Evolutionary conservation across 1,140 invertebrate genomes (phyloP), one percentile per base, ranked within the genome.

Genomic region (Drosophila sp.): DNA sequence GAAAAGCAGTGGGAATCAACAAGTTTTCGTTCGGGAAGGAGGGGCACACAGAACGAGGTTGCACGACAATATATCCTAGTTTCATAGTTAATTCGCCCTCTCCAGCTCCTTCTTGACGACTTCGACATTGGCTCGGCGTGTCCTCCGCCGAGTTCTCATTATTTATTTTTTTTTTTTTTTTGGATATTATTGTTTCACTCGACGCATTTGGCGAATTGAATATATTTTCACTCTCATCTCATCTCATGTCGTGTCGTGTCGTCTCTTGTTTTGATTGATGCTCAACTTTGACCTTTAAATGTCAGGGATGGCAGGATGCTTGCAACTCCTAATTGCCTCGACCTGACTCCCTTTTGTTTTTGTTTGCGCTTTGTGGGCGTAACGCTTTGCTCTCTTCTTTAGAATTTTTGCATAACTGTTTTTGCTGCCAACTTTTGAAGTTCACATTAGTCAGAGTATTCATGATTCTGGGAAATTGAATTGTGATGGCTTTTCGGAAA

Each of bases 211-310:
- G 23, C 40, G 50, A 35, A 54, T 64, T 71, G 70, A 66, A 73
- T 76, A 72, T 68, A 50, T 27, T 50, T 70, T 72, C 62, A 72
- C 47, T 61, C 55, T 67, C 55, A 50, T 17, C 40, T 4, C 10
- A 2, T 40, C 40, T 41, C 40, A 41, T 41, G 40, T 41, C 40
- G 11, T n/a, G 4, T 30, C 4, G 30, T 38, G 35, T 38, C 33
- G 3, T 7, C 27, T 5, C 7, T 27, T 50, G 44, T 50, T 70
- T 70, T 85, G 71, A 85, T 86, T 86, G 79, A 87, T 79, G 79
- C 79, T 83, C 38, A 86, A 72, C 75, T 86, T 60, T 86, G 78
- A 83, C 83, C 83, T 86, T 86, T 86, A 86, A 86, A 86, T 86
- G 83, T 87, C 83, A 83, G 70, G 67, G 47, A 61, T 29, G 30